phyloP scores from a whole-genome alignment of 2,113 vertebrate species.

The Rhinoptilus africanus region DNA sequence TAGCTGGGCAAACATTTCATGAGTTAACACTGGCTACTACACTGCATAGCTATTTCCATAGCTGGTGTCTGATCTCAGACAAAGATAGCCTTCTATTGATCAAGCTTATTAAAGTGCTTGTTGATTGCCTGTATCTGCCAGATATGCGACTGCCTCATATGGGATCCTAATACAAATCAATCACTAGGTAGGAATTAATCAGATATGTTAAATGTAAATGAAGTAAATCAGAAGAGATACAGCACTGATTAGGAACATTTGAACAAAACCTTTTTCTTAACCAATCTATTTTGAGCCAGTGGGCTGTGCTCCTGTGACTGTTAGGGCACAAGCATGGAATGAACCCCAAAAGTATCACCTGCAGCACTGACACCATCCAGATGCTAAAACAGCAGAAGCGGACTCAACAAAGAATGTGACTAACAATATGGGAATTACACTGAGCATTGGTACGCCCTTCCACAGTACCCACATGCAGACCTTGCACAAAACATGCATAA shows the following conservation, averaged over 20 bases:
- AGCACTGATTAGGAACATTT: background rate
- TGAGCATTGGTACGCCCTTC: background rate
- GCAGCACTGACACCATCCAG: background rate
- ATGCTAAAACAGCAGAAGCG: background rate
- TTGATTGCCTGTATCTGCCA: background rate
- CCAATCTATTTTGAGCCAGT: background rate
- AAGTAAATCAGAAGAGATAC: background rate
- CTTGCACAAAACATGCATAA: background rate
- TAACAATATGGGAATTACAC: background rate
- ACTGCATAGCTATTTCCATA: background rate
- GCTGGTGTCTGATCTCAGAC: background rate
- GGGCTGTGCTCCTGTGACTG: background rate
- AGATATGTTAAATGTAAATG: background rate
- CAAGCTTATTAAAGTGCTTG: background rate
- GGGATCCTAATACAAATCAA: background rate
- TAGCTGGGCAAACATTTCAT: background rate
- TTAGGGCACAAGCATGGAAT: background rate
- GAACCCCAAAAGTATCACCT: background rate
- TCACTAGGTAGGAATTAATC: background rate
- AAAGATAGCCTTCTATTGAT: background rate
- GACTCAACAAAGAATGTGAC: background rate
- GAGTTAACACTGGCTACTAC: background rate
- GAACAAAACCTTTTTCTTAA: background rate
- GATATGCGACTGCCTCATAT: background rate
- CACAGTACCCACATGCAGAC: background rate